These are phyloP conservation scores for Cyanocitta stelleri DNA, from an alignment of 2,113 vertebrate genomes.

Conservation along the genomic window DNA sequence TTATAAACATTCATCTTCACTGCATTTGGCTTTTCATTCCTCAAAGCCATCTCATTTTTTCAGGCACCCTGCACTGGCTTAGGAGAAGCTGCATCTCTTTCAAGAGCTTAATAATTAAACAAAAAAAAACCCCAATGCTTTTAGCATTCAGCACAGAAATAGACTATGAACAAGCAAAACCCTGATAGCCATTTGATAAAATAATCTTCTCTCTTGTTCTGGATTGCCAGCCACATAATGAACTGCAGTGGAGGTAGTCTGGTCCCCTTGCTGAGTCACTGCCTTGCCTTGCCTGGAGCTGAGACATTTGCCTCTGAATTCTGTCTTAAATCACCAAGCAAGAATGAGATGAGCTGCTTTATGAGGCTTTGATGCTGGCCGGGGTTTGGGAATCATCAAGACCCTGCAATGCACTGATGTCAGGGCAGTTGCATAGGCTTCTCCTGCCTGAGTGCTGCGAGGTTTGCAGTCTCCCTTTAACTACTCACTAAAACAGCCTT, in stretches of 20 bases:
- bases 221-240: neutral
- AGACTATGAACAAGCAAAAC: neutral
- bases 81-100: neutral
- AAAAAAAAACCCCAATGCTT: neutral
- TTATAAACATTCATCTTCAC: neutral
- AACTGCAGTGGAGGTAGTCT: neutral
- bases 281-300: neutral
- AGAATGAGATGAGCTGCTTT: neutral
- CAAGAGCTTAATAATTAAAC: neutral
- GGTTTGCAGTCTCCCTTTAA: neutral
- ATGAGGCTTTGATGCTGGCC: neutral
- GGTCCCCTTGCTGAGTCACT: neutral
- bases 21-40: neutral
- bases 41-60: neutral
- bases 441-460: neutral
- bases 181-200: neutral
- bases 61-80: neutral
- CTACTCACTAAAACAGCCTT: neutral
- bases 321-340: neutral
- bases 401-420: neutral
- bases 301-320: neutral
- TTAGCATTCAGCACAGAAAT: neutral
- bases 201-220: neutral
- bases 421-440: neutral
- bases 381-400: neutral